phyloP scores from a whole-genome alignment of 2,888 invertebrate genomes.

The Flexamia atlantica region DNA sequence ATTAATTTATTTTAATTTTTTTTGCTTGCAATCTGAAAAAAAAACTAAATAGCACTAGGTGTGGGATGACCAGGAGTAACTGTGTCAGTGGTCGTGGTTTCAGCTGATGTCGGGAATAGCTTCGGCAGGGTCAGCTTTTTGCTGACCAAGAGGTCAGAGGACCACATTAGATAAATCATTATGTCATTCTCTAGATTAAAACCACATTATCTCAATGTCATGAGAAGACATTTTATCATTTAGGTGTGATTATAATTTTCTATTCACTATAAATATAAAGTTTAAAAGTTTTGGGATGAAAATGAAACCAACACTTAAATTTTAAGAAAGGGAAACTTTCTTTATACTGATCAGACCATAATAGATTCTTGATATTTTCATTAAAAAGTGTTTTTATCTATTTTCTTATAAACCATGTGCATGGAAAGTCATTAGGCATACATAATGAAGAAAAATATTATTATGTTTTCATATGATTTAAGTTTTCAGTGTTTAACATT shows the following conservation, averaged over 20 bases:
- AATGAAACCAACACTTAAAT: too few relatives aligned
- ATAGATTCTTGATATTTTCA: too few relatives aligned
- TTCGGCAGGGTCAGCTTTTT: slow-evolving; percentile 3
- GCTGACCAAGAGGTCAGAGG: slow-evolving; percentile 16
- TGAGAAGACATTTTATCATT: not conserved
- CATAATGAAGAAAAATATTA: too few relatives aligned
- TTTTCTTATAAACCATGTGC: too few relatives aligned
- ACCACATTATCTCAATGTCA: not conserved
- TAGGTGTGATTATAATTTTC: not conserved
- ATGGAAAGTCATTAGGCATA: too few relatives aligned
- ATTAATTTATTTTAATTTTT: too few relatives aligned
- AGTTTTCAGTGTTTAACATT: too few relatives aligned
- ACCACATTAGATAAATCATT: not conserved
- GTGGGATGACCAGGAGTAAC: not conserved
- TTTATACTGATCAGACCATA: too few relatives aligned
- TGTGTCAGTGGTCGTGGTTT: not conserved
- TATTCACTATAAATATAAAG: not conserved
- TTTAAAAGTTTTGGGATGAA: not conserved
- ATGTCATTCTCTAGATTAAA: not conserved
- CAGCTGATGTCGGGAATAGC: slow-evolving; percentile 11
- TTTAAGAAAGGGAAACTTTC: too few relatives aligned
- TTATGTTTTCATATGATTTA: too few relatives aligned
- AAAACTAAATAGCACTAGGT: not conserved
- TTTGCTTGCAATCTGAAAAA: too few relatives aligned
- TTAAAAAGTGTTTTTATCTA: too few relatives aligned